Base-by-base conservation (phyloP, 1,140 invertebrate species). In the Drosophila cardini region DNA sequence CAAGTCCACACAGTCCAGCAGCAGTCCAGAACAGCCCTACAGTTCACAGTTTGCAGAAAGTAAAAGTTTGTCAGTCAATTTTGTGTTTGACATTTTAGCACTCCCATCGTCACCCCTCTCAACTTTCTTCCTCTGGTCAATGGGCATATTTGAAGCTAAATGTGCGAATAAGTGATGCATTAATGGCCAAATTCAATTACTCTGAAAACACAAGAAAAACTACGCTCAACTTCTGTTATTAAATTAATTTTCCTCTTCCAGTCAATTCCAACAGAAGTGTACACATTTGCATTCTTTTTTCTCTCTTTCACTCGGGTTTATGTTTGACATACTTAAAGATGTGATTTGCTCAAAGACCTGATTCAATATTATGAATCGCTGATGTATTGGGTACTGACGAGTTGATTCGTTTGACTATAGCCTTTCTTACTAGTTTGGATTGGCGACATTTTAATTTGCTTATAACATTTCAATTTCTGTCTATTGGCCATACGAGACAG, bases 61-160 rank as follows among this genome's bases (percentile, higher is more conserved):
- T 78, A 85, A 85, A 85, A 85, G 82, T 85, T 87, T 64, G 75
- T 82, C 78, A 76, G 71, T 85, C 83, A 87, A 78, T 85, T 77
- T 78, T 86, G 75, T 75, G 50, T 67, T 72, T 78, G 67, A 78
- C 76, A 72, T 64, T 76, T 69, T 63, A 48, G 48, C 83, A 76
- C 83, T 63, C 83, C 83, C 52, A 45, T 43, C 10, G 13, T 13
- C 30, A 38, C 45, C 36, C 36, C 10, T 38, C 46, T 21, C 18
- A 13, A 9, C 15, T 11, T 30, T 4, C n/a, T 11, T 26, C 4
- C 10, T 36, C 21, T 26, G 21, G 21, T 26, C 42, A 36, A 30
- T 48, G 15, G 6, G 34, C 55, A 57, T 52, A 42, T 56, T 63
- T 71, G 50, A 43, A 43, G 58, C 18, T 67, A 73, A 83, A 79